Evolutionary conservation across 53 echinoderm and acorn worm genomes (phyloP), one percentile per base, ranked within the genome.

Genomic region (Antedon mediterranea): DNA sequence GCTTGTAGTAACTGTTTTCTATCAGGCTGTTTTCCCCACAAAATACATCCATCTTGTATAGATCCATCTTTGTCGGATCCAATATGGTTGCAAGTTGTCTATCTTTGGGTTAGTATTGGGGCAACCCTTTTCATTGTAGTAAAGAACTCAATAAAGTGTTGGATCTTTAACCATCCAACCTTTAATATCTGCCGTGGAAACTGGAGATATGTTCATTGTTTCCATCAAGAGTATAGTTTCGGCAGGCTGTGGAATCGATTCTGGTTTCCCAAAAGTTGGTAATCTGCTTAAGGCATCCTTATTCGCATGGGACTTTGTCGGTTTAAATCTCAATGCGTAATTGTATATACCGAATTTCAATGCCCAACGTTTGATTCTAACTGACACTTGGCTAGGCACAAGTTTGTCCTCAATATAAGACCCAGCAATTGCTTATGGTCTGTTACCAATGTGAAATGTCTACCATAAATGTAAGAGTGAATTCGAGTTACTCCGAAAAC

Each of bases 371-470:
- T 84, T 84, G 29, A 84, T 77, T 23, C 89, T 43, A 20, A 86
- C 83, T 28, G 86, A 80, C 5, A 83, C 90, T 41, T 83, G 73
- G 11, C 31, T 30, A 3, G 79, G 84, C 20, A 83, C 27, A 14
- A 73, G 34, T 32, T 79, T 1, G 30, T 71, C 73, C 77, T 86
- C 86, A 5, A 75, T 28, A 83, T 76, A 15, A 85, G 70, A 14
- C 82, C 79, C 4, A 79, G 33, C 32, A 90, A 71, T 29, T 90
- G 87, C 34, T 87, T 90, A 42, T 86, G 83, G 75, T 89, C 85
- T 0, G 81, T 88, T 71, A 88, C 82, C 29, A 82, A 28, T 3
- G 9, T 31, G 30, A 88, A 88, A 11, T 71, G 74, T 18, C 89
- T 28, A 23, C 89, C 82, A 31, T 85, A 88, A 72, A 85, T 75